Percentiles rank a stretch among this genome's conserved stretches.
Conservation (phyloP, 2,888 invertebrate genomes). For the Sipha maydis region DNA sequence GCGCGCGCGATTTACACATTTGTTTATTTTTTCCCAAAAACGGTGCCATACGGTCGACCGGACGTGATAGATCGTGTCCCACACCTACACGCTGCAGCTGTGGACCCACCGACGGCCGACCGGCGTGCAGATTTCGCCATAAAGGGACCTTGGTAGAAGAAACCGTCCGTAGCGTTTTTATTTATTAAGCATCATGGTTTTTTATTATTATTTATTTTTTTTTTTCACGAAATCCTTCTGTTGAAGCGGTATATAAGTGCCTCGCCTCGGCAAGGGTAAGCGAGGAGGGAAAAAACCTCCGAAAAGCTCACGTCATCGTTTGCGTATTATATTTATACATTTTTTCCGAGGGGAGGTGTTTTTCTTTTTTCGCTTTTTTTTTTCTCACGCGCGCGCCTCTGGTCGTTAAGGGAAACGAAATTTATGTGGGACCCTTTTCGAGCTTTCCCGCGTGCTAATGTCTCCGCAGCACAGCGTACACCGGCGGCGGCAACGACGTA, state of each 20-base stretch:
- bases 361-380: not conserved
- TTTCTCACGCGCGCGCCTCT: not conserved
- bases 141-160: not conserved
- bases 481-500: not conserved
- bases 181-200: not conserved
- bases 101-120: too few species aligned
- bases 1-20: not conserved
- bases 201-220: not conserved
- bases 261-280: not conserved
- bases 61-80: too few species aligned
- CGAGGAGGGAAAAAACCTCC: not conserved
- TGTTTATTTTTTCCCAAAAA: not conserved
- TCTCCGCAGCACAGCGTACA: not conserved
- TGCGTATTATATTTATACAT: slow-evolving; percentile 14
- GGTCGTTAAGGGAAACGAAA: slow-evolving; percentile 52
- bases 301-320: slow-evolving; percentile 37
- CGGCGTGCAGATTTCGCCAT: not conserved
- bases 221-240: not conserved
- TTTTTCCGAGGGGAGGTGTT: not conserved
- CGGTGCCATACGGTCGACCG: not conserved
- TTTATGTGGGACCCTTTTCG: slow-evolving; percentile 54
- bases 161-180: not conserved
- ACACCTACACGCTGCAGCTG: too few species aligned
- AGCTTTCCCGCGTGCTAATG: slow-evolving; percentile 48
- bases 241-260: not conserved